Evolutionary conservation across 1,140 invertebrate genomes (phyloP), one percentile per base, ranked within the genome.

Genomic region (Orussus abietinus): DNA sequence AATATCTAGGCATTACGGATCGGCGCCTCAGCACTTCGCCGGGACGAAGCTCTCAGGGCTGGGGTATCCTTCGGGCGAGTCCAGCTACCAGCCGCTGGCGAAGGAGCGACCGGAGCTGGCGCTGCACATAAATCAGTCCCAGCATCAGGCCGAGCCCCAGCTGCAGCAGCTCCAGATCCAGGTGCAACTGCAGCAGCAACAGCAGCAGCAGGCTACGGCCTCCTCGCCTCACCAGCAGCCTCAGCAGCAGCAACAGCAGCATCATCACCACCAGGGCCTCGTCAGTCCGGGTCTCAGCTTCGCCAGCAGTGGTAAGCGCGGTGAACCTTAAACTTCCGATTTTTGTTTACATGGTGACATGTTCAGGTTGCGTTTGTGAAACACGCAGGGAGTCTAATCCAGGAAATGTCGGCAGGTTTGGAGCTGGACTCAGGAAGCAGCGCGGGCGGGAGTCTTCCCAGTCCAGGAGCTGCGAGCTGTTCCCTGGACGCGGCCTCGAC

Each of bases 401-500:
- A 1, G 6, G 34, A 10, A 17, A 36, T 22, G 2, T 6, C 10
- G 10, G 21, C 15, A 73, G 77, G 76, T 4, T 57, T 85, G 53
- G 84, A 86, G 53, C 61, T 87, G 43, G 86, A 88, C 57, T 87
- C 84, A 5, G 84, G 81, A 21, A 86, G 84, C 21, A 86, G 83
- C 49, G 62, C 69, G 1, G 76, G 76, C 18, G 81, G 87, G 58
- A 88, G 85, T 32, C 66, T 90, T 32, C 86, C 87, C 1, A 87
- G 85, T 33, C 86, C 85, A 0, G 80, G 81, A 37, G 75, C 73
- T 12, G 78, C 80, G 2, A 83, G 82, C 59, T 82, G 81, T 64
- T 84, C 81, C 0, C 57, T 85, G 53, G 83, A 86, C 42, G 80
- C 51, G 53, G 69, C 71, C 53, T 74, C 61, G 69, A 79, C 75